These are phyloP conservation scores for Schizopygopsis malacanthus DNA, from an alignment of 2,797 vertebrate genomes.

Conservation along the genomic window DNA sequence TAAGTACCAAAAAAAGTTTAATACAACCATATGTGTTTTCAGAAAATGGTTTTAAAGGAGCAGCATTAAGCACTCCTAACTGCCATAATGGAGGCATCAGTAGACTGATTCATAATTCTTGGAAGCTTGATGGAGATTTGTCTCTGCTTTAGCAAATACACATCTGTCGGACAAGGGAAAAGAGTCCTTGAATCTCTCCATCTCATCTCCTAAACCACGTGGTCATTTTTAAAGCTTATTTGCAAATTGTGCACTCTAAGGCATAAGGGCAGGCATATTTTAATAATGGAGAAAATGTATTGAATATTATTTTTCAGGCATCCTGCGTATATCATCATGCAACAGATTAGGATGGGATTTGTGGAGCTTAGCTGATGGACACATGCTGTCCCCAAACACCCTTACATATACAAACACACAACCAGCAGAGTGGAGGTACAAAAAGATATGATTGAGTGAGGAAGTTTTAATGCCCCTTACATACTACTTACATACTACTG, in stretches of 20 bases:
- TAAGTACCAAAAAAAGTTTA: constrained; percentile 69
- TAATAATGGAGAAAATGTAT: constrained; percentile 33
- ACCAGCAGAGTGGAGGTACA: not conserved
- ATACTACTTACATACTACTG: not conserved
- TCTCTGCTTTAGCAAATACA: not conserved
- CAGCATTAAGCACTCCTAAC: not conserved
- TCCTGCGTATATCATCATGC: constrained; percentile 36
- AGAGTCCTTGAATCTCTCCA: not conserved
- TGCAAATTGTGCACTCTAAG: constrained; percentile 8
- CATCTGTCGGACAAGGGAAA: constrained; percentile 3
- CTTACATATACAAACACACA: constrained; percentile 31
- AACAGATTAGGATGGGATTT: constrained; percentile 49
- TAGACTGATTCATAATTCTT: constrained; percentile 11
- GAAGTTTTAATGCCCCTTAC: not conserved
- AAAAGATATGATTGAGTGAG: not conserved
- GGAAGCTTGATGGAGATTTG: constrained; percentile 13
- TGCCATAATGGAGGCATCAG: not conserved
- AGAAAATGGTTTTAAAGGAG: constrained; percentile 55
- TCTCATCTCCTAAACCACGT: constrained; percentile 6
- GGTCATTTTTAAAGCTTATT: constrained; percentile 9
- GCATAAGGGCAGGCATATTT: constrained; percentile 42
- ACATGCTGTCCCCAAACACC: constrained; percentile 37
- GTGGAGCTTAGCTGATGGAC: constrained; percentile 43
- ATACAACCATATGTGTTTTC: constrained; percentile 71
- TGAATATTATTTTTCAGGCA: constrained; percentile 34